phyloP scores from a whole-genome alignment of 2,797 vertebrate genomes.

The Syngnathus acus region DNA sequence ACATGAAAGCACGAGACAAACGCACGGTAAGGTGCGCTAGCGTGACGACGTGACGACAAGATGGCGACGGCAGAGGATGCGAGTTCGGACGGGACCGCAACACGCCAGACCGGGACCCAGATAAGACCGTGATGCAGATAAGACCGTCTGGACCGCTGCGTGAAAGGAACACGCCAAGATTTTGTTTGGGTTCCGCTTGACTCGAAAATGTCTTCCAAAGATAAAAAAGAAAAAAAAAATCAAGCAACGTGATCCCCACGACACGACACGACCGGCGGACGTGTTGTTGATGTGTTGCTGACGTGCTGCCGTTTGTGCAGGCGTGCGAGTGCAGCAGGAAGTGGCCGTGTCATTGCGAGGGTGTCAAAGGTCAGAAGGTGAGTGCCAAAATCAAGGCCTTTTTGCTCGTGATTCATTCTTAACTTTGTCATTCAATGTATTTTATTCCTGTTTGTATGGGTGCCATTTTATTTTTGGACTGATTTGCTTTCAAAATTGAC shows the following conservation, averaged over 20 bases:
- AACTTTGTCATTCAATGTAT: too few species aligned
- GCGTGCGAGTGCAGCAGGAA: conserved; percentile 48
- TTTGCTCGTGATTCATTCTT: too few species aligned
- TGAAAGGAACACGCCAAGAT: neutral
- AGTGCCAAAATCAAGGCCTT: conserved; percentile 8
- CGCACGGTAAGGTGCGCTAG: conserved; percentile 18
- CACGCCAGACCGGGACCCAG: neutral
- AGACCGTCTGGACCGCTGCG: conserved; percentile 14
- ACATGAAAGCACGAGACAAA: neutral
- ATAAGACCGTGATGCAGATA: conserved; percentile 44
- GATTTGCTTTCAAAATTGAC: too few species aligned
- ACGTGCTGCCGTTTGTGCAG: conserved; percentile 23
- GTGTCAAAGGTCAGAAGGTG: conserved; percentile 65
- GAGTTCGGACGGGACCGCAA: neutral
- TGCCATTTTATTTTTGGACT: too few species aligned
- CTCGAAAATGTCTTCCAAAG: neutral
- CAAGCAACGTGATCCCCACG: neutral
- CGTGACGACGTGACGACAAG: neutral
- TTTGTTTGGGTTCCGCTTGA: conserved; percentile 47
- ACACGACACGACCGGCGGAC: too few species aligned
- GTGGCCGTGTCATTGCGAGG: conserved; percentile 53
- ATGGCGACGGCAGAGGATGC: neutral
- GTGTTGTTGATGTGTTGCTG: neutral
- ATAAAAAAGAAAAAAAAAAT: neutral
- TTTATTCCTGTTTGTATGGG: too few species aligned